Evolutionary conservation across 2,113 vertebrate genomes (phyloP).

Genomic region (Plestiodon gilberti): DNA sequence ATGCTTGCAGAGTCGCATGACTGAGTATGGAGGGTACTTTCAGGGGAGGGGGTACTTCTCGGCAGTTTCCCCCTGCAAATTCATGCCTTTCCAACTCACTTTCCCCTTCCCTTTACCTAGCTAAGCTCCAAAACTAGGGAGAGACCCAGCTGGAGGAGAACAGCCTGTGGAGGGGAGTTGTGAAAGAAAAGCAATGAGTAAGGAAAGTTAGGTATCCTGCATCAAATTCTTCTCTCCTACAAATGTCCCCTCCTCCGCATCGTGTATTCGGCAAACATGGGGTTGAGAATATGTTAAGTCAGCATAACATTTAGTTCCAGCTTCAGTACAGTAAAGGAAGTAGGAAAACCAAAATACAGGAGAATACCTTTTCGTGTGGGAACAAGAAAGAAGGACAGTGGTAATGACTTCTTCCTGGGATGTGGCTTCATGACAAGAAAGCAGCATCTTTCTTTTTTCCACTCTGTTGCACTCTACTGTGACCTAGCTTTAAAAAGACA

Average conservation of each 20-base stretch:
- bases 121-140: neutral
- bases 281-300: neutral
- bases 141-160: neutral
- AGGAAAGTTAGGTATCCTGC: neutral
- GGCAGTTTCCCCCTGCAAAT: neutral
- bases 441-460: neutral
- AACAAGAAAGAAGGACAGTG: neutral
- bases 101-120: neutral
- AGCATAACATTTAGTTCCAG: neutral
- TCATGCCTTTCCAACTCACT: neutral
- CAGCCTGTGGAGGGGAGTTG: neutral
- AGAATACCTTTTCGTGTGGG: neutral
- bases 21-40: neutral
- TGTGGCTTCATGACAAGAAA: neutral
- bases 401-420: neutral
- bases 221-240: no score
- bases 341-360: neutral
- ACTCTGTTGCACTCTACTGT: neutral
- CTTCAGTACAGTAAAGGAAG: neutral
- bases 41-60: neutral
- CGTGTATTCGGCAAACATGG: neutral
- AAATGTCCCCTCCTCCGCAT: neutral
- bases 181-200: neutral
- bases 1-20: neutral
- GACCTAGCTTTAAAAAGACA: neutral